Evolutionary conservation across 2,113 vertebrate species (phyloP), one percentile per base, ranked within the genome.

Genomic region (Aegotheles bennettii): DNA sequence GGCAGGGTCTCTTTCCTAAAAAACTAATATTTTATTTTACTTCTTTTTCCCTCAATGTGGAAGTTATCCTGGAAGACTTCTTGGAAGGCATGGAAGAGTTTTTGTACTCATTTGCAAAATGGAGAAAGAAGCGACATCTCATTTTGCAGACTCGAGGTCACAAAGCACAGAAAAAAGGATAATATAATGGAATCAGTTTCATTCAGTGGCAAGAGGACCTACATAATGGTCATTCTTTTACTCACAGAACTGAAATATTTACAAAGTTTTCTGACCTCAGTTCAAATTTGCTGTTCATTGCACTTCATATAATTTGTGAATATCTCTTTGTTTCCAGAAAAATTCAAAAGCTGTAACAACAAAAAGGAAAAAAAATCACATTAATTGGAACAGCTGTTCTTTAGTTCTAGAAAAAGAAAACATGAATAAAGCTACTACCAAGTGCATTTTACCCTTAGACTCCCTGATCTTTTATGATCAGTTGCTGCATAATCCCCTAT

Each of bases 381-480:
- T 21, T 79, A 90, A 61, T 53, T 92, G 33, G 21, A 88, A 61
- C 33, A 95, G 59, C 40, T 88, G 38, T 4, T 74, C 25, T 50
- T 93, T 65, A 57, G 9, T 61, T 79, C 48, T 45, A 69, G 43
- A 35, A 64, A 59, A 80, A 83, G 6, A 80, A 84, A 73, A 38
- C 24, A 25, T 40, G 54, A 85, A 77, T 40, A 80, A 92, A 91
- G 24, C 24, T 70, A 36, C 82, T 71, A 81, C 38, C 91, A 82
- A 84, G 38, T 68, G 3, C 43, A 43, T 70, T 92, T 78, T 54
- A 18, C 15, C 57, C 31, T 68, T 76, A 59, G 48, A 76, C 73
- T 25, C 48, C 65, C 60, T 83, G 40, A 54, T 87, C 20, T 82
- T 87, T 75, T 75, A 24, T 51, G 38, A 78, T 79, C 36, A 76